Evolutionary conservation across 2,113 vertebrate genomes (phyloP), one percentile per base, ranked within the genome.

Genomic region (Murina feae): DNA sequence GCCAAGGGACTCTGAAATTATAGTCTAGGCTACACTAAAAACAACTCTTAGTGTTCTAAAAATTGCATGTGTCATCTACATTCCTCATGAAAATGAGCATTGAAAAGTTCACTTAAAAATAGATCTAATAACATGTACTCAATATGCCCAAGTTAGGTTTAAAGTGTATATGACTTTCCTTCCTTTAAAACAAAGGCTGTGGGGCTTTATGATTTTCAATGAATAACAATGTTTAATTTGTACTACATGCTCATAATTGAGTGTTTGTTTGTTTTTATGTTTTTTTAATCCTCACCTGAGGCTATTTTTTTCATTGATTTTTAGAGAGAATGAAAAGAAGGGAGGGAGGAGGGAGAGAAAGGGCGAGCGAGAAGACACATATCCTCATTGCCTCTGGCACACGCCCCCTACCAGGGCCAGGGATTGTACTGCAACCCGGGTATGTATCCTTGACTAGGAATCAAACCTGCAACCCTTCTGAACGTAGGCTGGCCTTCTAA

Each of bases 31-130:
- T 90, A 68, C 18, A 60, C 13, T 89, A 72, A 76, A 92, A 93
- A 80, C 71, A 87, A 53, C 30, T 51, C 12, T 90, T n/a, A 71
- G 42, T 94, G 79, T 60, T 95, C 83, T 83, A 60, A 90, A 88
- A 94, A 87, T 13, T 83, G 25, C 39, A 20, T 79, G 47, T 69
- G 47, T 81, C 35, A 93, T 90, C 47, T 58, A 49, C 44, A 93
- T 75, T 93, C 16, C 65, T 89, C 74, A 71, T 51, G 55, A 90
- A 96, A 96, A 93, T 21, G 42, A 89, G 28, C 68, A 68, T 17
- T 90, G 72, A 95, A 90, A 93, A 90, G 8, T 60, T 81, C 35
- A 87, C 90, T 8, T 76, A 92, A 95, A 95, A 96, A 96, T 68
- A 86, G 47, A 55, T 44, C 42, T 93, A 53, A 47, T 90, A 68